phyloP scores from a whole-genome alignment of 2,888 invertebrate species.

The Lithophane socia region DNA sequence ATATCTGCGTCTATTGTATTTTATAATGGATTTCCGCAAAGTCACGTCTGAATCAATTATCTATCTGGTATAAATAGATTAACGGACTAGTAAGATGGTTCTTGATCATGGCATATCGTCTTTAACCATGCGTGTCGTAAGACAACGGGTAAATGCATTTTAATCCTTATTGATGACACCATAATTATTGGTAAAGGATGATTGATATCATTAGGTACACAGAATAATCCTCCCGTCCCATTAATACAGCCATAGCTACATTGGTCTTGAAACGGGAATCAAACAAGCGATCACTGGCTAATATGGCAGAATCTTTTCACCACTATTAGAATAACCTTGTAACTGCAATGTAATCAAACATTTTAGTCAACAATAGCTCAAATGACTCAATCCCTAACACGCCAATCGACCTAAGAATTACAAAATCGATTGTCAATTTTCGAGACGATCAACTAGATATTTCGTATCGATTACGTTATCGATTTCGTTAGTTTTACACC shows the following conservation, averaged over 20 bases:
- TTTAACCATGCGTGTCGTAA: background rate
- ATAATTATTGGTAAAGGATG: too few species aligned
- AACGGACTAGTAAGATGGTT: background rate
- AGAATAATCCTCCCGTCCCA: background rate
- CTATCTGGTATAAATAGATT: background rate
- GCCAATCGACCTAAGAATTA: conserved; percentile 54
- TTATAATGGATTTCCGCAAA: too few species aligned
- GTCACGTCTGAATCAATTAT: too few species aligned
- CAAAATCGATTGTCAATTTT: conserved; percentile 67
- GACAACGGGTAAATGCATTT: background rate
- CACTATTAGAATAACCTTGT: conserved; percentile 29
- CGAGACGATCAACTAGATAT: conserved; percentile 68
- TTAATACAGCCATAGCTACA: background rate
- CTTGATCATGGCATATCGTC: background rate
- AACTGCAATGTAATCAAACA: conserved; percentile 25
- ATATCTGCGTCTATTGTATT: too few species aligned
- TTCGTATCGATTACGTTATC: conserved; percentile 72
- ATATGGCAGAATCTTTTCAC: background rate
- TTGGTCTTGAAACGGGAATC: background rate
- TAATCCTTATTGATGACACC: background rate
- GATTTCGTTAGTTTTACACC: conserved; percentile 70
- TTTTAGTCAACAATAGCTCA: conserved; percentile 57
- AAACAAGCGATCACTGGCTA: background rate
- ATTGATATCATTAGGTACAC: background rate
- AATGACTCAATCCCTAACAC: conserved; percentile 65